Base-by-base conservation (phyloP, 1,140 invertebrate species). In the Aphelenchoides avenae region DNA sequence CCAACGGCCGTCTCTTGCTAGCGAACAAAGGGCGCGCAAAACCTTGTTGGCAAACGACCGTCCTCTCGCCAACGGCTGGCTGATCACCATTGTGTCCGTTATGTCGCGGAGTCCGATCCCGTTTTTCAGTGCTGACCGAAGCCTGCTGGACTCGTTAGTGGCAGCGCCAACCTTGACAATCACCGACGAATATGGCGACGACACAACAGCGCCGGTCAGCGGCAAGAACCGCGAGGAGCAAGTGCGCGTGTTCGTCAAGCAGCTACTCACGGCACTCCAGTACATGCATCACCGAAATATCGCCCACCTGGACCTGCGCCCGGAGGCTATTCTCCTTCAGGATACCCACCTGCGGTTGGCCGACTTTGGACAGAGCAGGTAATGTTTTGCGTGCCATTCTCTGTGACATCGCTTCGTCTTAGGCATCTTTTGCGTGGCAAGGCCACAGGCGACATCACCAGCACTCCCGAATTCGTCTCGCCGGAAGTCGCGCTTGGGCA, bases 241-340 rank as follows among this genome's bases (percentile, higher is more conserved):
- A 64, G 87, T 94, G 40, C 87, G 89, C 30, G 83, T 84, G 30
- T 91, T 89, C 67, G 86, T 96, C 9, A 81, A 87, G 22, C 90
- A 95, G 79, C 71, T 91, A 20, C 80, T 97, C 43, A 83, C 84
- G 67, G 89, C 87, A 15, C 78, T 97, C 41, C 86, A 91, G 63
- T 86, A 93, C 71, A 89, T 97, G 85, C 92, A 97, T 74, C 84
- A 84, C 33, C 82, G 86, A 61, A 86, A 86, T 57, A 86, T 91
- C 66, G 89, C 87, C 1, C 93, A 97, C 81, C 84, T 97, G 65
- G 89, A 92, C 37, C 81, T 97, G 2, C 68, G 90, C 87, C 86
- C 91, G 61, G 88, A 89, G 37, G 90, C 93, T 77, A 80, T 94
- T 1, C 76, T 95, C 5, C 84, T 94, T 27, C 86, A 87, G 86